Base-by-base conservation (phyloP, 2,113 vertebrate genomes). In the Isichthys henryi region DNA sequence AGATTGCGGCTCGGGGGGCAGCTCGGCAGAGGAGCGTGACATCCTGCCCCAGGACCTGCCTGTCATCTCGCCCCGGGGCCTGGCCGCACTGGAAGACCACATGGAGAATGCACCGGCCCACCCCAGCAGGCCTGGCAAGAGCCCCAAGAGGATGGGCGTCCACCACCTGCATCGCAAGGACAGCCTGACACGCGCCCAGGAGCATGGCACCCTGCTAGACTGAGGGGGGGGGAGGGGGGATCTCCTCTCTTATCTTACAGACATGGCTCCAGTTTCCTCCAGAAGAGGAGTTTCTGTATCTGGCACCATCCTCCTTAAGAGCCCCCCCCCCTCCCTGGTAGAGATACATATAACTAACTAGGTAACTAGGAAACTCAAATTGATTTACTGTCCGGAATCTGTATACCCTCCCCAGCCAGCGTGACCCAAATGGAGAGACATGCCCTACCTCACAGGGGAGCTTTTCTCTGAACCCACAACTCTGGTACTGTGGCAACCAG, bases 91-190 rank as follows among this genome's bases (percentile, higher is more conserved):
- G 53, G 94, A 94, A 50, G 95, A 96, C 88, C 92, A 91, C 48
- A 95, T 91, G 53, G 93, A 93, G 89, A 95, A 95, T 89, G 95
- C 93, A 49, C 93, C 91, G 0, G 87, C 1, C 43, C 88, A 1
- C 3, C 90, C 90, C 70, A 91, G 94, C 23, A 96, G 98, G 0
- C 97, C 96, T 0, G 97, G 96, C 92, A 97, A 97, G 92, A 99
- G 97, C 93, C 98, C 98, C 39, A 99, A 99, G 93, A 96, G 98
- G 90, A 99, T 99, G 98, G 98, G 98, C 0, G 97, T 99, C 10
- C 98, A 99, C 92, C 98, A 99, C 90, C 96, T 99, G 39, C 97
- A 97, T 93, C 97, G 98, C 85, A 99, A 99, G 91, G 98, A 99
- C 95, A 99, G 98, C 92, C 95, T 99, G 94, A 99, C 97, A 0